Evolutionary conservation across 2,888 invertebrate species (phyloP).

Genomic region (Empis livida): DNA sequence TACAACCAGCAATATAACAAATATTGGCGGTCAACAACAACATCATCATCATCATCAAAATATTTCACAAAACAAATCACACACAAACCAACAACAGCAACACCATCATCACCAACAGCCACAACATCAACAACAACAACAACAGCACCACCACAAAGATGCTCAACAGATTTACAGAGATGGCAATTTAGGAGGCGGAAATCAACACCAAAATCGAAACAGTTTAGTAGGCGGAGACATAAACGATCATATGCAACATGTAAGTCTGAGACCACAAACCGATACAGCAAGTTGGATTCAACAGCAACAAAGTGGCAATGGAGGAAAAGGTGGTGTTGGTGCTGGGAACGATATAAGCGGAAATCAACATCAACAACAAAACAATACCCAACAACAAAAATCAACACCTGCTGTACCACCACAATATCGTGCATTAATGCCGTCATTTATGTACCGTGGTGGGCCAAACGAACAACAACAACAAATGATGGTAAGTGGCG

Average conservation of each 20-base stretch:
- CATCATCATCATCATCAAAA: conserved; percentile 11
- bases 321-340: conserved; percentile 34
- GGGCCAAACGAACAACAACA: conserved; percentile 15
- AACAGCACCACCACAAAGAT: conserved; percentile 11
- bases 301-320: conserved; percentile 16
- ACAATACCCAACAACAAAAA: conserved; percentile 40
- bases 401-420: conserved; percentile 41
- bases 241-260: conserved; percentile 13
- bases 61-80: conserved; percentile 16
- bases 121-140: conserved; percentile 15
- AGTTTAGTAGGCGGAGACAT: conserved; percentile 14
- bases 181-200: conserved; percentile 28
- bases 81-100: conserved; percentile 15
- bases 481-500: conserved; percentile 13
- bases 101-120: conserved; percentile 20
- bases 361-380: conserved; percentile 33
- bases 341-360: conserved; percentile 24
- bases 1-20: conserved; percentile 14
- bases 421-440: conserved; percentile 62
- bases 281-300: conserved; percentile 31
- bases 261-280: conserved; percentile 33
- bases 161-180: conserved; percentile 30
- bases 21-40: conserved; percentile 1
- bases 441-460: conserved; percentile 52
- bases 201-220: conserved; percentile 18